Evolutionary conservation across 2,888 invertebrate genomes (phyloP), one percentile per base, ranked within the genome.

Genomic region (Heliconius sara): DNA sequence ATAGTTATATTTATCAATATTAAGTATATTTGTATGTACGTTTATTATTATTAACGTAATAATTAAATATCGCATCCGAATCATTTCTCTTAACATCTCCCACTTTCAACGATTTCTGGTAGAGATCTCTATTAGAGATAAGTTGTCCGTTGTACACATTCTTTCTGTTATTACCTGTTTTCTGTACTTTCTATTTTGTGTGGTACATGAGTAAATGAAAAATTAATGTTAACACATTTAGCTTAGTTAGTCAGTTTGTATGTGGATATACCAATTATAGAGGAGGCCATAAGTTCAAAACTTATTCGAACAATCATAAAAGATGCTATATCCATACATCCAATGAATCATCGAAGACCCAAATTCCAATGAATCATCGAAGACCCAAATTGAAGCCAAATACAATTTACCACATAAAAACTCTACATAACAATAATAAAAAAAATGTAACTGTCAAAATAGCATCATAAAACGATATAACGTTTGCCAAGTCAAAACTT

Each of bases 401-500:
- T 25, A 63, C 25, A 63, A 63, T 63, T 16, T 1, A 68, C 34
- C 68, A 1, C n/a, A 68, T 39, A 39, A 12, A 68, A 39, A 39
- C 12, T 60, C 30, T 39, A n/a, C 13, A 68, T 39, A 68, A 68
- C 2, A 39, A 68, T 68, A 39, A 68, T n/a, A 68, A 43, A 67
- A 67, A 68, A 67, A 34, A 68, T 34, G 43, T 70, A 25, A 43
- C 68, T 43, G 68, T 70, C 68, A 70, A 70, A 70, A 43, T 43
- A 16, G 68, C 68, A 70, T 25, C 68, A 70, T 43, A 70, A 43
- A 70, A 16, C 68, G 43, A 70, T 70, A 70, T 70, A 70, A 43
- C 6, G n/a, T 16, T 43, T 43, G 68, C 68, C 43, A 70, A 70
- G 68, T 70, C 68, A 70, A 70, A 70, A 70, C 43, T 70, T 70